Percentiles rank a stretch among this genome's conserved stretches.
phyloP scores from a whole-genome alignment of 2,113 vertebrate species.

The Chlorodrepanis virens region DNA sequence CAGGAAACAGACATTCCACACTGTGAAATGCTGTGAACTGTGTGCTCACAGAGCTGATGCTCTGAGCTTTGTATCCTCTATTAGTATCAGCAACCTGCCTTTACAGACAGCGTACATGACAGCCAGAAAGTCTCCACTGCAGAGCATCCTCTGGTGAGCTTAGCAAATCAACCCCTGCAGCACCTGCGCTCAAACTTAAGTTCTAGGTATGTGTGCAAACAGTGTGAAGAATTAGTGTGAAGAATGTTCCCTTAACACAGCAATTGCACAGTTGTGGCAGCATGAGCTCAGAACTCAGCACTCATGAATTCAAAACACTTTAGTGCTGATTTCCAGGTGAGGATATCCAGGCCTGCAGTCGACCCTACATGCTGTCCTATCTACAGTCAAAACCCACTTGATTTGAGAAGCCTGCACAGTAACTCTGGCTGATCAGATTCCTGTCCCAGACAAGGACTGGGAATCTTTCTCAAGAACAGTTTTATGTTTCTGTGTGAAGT shows the following conservation, averaged over 20 bases:
- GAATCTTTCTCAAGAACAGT: not conserved
- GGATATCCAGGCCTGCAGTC: not conserved
- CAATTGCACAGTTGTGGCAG: not conserved
- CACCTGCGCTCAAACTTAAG: not conserved
- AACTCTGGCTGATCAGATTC: not conserved
- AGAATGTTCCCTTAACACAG: not conserved
- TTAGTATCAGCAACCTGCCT: not conserved
- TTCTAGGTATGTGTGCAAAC: not conserved
- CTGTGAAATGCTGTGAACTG: not conserved
- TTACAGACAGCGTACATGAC: not conserved
- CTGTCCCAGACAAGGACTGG: not conserved
- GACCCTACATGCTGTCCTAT: not conserved
- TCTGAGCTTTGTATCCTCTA: not conserved
- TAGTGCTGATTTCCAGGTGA: not conserved
- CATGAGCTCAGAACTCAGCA: not conserved
- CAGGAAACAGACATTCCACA: not conserved
- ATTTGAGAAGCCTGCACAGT: not conserved
- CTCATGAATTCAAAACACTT: not conserved
- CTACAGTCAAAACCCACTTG: not conserved
- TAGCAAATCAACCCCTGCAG: not conserved
- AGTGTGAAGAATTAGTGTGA: not conserved
- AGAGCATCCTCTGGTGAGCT: not conserved
- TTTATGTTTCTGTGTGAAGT: not conserved
- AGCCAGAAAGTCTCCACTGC: not conserved
- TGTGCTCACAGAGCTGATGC: not conserved